Base-by-base conservation (phyloP, 2,888 invertebrate species). In the Augochlorella aurata region DNA sequence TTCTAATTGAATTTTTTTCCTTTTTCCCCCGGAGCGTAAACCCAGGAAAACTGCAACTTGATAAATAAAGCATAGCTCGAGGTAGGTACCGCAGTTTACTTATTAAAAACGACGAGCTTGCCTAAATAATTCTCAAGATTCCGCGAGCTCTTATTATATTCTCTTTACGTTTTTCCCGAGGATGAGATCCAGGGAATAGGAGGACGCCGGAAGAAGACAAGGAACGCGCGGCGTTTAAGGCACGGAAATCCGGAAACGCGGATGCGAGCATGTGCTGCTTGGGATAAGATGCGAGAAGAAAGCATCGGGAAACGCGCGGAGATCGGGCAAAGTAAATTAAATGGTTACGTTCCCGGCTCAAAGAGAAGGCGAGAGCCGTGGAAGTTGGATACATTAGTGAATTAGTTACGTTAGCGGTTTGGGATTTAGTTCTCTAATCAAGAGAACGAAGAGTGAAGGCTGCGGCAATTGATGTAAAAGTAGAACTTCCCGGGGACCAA, bases 321-420 rank as follows among this genome's bases (percentile, higher is more conserved):
- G 47, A 47, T 21, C 16, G 10, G 44, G 52, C 24, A 47, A 82
- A 69, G 79, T 79, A 77, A 79, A 85, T 83, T 72, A 81, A 63
- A 77, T 77, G 79, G 77, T 50, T 67, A 69, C 65, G 61, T 61
- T 76, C 10, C 38, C 24, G 45, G 63, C 38, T 49, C 58, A 79
- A 75, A 75, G 73, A 38, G 24, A 76, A 29, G 54, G 71, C 61
- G 73, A 44, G 45, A 72, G 65, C 38, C 72, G 71, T 49, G 65
- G 77, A 84, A 82, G 44, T 78, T 80, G 75, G 69, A 50, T 78
- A 75, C 66, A 80, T 86, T 63, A 84, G 77, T 72, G 77, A 86
- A 86, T 86, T 82, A 84, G 71, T 76, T 83, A 77, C 71, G 74
- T 84, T 77, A 71, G 74, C 67, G 82, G 73, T 82, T 83, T 76